Conservation (phyloP, 2,113 vertebrate species). For the Cariama cristata region DNA sequence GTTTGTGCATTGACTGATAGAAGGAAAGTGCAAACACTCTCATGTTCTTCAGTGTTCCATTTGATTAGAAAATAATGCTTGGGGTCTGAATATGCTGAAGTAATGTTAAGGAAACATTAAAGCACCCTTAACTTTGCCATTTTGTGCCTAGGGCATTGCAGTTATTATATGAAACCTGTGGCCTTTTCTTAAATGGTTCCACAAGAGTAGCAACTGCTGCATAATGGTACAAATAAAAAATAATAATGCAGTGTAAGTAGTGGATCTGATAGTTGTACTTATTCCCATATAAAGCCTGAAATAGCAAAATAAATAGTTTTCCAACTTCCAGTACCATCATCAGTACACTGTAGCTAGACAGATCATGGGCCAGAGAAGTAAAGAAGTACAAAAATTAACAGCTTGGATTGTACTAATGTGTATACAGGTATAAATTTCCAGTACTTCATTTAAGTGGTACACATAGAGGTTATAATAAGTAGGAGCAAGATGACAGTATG, state of each 20-base stretch:
- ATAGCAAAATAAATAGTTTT: neutral
- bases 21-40: neutral
- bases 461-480: neutral
- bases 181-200: slow-evolving; percentile 18
- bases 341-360: neutral
- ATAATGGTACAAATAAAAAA: slow-evolving; percentile 52
- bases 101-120: slow-evolving; percentile 51
- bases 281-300: neutral
- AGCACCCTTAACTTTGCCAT: slow-evolving; percentile 28
- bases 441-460: neutral
- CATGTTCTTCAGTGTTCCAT: slow-evolving; percentile 5
- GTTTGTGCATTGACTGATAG: neutral
- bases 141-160: slow-evolving; percentile 10
- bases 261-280: neutral
- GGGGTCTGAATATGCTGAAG: slow-evolving; percentile 14
- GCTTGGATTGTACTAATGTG: neutral
- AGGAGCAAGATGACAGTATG: neutral
- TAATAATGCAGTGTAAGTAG: neutral
- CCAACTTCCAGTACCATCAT: neutral
- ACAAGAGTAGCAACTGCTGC: slow-evolving; percentile 14
- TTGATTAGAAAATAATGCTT: slow-evolving; percentile 63
- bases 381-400: neutral
- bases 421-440: neutral
- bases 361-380: neutral
- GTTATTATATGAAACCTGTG: slow-evolving; percentile 22